Evolutionary conservation across 2,113 vertebrate species (phyloP).

Genomic region (Danio rerio): GRCz12tu NC_133181.1:12821501-12822000

Average conservation of each 20-base stretch:
- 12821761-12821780: constrained; percentile 2
- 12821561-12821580: not conserved
- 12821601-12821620: not conserved
- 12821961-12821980: not conserved
- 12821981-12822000: not conserved
- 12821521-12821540: not conserved
- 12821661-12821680: not conserved
- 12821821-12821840: not conserved
- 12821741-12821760: not conserved
- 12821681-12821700: not conserved
- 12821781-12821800: not conserved
- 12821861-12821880: not conserved
- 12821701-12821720: not conserved
- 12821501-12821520: not conserved
- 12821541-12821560: constrained; percentile 10
- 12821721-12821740: not conserved
- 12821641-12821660: not conserved
- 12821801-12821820: constrained; percentile 12
- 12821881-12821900: constrained; percentile 23
- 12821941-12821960: not conserved
- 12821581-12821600: not conserved
- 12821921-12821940: not conserved
- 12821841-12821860: constrained; percentile 32
- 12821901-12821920: constrained; percentile 9
- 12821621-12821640: not conserved